Percentiles rank a stretch among this genome's conserved stretches.
phyloP scores from a whole-genome alignment of 2,113 vertebrate genomes.

The Typhlomys cinereus region DNA sequence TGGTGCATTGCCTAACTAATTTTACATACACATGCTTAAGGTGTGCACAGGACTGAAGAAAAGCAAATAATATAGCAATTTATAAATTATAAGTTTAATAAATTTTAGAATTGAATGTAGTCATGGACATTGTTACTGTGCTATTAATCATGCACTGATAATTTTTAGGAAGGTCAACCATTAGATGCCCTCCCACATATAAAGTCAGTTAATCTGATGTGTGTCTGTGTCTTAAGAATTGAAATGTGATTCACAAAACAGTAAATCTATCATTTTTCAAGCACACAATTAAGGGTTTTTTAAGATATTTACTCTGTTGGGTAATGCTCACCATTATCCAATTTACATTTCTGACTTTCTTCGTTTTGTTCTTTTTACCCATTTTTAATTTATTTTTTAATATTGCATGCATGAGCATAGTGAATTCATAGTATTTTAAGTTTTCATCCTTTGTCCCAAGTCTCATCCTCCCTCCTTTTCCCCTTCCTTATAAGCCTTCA shows the following conservation, averaged over 20 bases:
- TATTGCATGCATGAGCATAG: too few relatives aligned
- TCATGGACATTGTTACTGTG: constrained; percentile 91
- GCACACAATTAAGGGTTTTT: neutral
- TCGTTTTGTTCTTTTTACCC: too few relatives aligned
- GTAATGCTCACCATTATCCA: neutral
- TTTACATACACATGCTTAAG: constrained; percentile 75
- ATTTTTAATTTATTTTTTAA: too few relatives aligned
- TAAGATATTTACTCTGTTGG: neutral
- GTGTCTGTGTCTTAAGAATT: neutral
- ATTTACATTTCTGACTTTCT: neutral
- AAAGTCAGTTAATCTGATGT: neutral
- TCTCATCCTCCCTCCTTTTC: too few relatives aligned
- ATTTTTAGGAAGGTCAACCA: constrained; percentile 9
- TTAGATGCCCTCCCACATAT: neutral
- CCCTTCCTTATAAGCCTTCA: too few relatives aligned
- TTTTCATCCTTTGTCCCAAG: too few relatives aligned
- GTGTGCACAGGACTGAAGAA: constrained; percentile 51
- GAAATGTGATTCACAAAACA: neutral
- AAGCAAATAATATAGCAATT: constrained; percentile 75
- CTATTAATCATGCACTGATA: constrained; percentile 67
- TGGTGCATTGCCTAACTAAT: constrained; percentile 66
- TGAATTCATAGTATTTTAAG: too few relatives aligned
- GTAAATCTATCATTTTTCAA: neutral
- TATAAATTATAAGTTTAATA: constrained; percentile 71
- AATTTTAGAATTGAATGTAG: constrained; percentile 92